A percentile compares a stretch with the other conserved stretches of the same genome.
Evolutionary conservation across 2,888 invertebrate species (phyloP).

Genomic region (Pyrrhia umbra): DNA sequence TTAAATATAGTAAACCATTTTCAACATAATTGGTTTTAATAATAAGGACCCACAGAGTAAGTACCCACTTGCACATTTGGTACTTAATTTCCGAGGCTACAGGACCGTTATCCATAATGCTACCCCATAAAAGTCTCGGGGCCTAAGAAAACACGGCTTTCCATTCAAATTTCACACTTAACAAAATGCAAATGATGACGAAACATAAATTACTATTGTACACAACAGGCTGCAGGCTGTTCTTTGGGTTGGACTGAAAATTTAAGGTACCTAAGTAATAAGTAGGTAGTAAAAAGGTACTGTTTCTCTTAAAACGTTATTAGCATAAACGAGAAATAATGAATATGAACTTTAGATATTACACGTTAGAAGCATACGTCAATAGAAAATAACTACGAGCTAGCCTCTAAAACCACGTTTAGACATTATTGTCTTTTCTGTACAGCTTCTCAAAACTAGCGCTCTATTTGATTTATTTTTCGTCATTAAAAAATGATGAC

Average conservation of each 20-base stretch:
- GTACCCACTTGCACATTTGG: slow-evolving; percentile 4
- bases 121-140: slow-evolving; percentile 4
- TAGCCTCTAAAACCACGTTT: no score
- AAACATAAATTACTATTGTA: slow-evolving; percentile 38
- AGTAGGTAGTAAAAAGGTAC: slow-evolving; percentile 27
- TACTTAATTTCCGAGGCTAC: slow-evolving; percentile 17
- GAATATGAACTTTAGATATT: neutral
- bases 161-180: slow-evolving; percentile 45
- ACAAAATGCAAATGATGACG: slow-evolving; percentile 48
- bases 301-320: slow-evolving; percentile 34
- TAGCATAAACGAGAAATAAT: neutral
- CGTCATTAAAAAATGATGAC: no score
- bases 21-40: neutral
- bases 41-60: neutral
- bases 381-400: no score
- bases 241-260: slow-evolving; percentile 24
- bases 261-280: slow-evolving; percentile 14
- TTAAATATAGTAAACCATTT: no score
- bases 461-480: no score
- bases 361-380: no score
- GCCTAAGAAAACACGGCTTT: slow-evolving; percentile 35
- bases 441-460: no score
- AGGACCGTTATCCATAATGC: slow-evolving; percentile 30
- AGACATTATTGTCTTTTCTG: no score
- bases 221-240: slow-evolving; percentile 29